Evolutionary conservation across 2,113 vertebrate genomes (phyloP).

Genomic region (Halichoeres trimaculatus): DNA sequence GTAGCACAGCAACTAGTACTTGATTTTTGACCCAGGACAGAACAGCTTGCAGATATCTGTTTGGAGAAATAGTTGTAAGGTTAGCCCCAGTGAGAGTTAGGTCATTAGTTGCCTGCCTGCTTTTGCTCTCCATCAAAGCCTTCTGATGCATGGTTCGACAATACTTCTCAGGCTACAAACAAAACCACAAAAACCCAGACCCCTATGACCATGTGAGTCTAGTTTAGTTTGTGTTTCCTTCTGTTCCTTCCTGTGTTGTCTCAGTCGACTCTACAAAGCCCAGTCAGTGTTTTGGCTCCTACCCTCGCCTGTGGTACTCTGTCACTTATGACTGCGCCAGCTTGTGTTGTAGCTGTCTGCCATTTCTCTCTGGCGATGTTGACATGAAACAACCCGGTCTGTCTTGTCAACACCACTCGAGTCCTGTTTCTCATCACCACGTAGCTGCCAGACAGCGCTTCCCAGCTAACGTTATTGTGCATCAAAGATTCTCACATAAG

Average conservation of each 20-base stretch:
- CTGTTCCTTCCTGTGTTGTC: conserved; percentile 11
- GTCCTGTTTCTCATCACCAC: conserved; percentile 6
- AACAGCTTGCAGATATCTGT: too few species aligned
- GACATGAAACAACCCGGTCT: conserved; percentile 45
- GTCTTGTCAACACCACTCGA: conserved; percentile 36
- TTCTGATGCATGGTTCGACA: too few species aligned
- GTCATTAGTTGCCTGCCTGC: too few species aligned
- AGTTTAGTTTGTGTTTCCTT: neutral
- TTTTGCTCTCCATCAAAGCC: too few species aligned
- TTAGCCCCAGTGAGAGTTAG: too few species aligned
- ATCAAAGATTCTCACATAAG: neutral
- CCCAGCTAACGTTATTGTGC: conserved; percentile 5
- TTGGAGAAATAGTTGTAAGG: too few species aligned
- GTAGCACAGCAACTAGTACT: too few species aligned
- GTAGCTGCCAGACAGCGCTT: conserved; percentile 22
- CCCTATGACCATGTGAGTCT: neutral
- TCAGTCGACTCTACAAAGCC: conserved; percentile 23
- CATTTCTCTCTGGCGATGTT: conserved; percentile 45
- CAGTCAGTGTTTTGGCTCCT: conserved; percentile 33
- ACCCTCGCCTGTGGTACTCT: conserved; percentile 15
- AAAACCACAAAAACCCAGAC: too few species aligned
- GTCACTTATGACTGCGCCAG: conserved; percentile 54
- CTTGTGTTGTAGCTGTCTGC: conserved; percentile 52
- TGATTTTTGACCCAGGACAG: too few species aligned
- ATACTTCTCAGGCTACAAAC: too few species aligned